A percentile compares a stretch with the other conserved stretches of the same genome.
Evolutionary conservation across 2,888 invertebrate species (phyloP).

Genomic region (Amblyteles armatorius): DNA sequence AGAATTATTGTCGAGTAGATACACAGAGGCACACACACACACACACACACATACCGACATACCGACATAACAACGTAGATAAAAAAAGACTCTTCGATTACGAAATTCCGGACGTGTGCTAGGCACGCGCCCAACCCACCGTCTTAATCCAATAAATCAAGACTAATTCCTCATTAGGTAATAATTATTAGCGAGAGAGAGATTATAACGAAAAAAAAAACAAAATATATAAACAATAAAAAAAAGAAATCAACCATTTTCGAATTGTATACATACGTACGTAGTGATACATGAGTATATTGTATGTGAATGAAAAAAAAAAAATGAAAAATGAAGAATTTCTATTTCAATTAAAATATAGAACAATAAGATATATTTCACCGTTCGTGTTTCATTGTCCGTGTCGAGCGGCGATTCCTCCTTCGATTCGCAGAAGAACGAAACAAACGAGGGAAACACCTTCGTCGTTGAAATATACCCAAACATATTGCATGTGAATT

Average conservation of each 20-base stretch:
- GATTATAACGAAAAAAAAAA: slow-evolving; percentile 29
- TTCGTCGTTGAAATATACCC: background rate
- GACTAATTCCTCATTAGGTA: slow-evolving; percentile 60
- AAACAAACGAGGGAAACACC: background rate
- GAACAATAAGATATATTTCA: slow-evolving; percentile 68
- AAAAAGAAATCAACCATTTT: slow-evolving; percentile 71
- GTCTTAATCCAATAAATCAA: slow-evolving; percentile 58
- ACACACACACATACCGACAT: background rate
- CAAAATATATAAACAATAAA: slow-evolving; percentile 4
- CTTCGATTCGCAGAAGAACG: background rate
- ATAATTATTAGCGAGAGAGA: slow-evolving; percentile 30
- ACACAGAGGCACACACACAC: slow-evolving; percentile 32
- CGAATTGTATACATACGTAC: slow-evolving; percentile 75
- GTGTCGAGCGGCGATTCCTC: background rate
- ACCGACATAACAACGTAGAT: slow-evolving; percentile 1
- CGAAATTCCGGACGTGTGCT: slow-evolving; percentile 37
- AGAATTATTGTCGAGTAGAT: slow-evolving; percentile 39
- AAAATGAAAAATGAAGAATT: slow-evolving; percentile 62
- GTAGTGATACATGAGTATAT: slow-evolving; percentile 50
- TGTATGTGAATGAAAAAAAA: slow-evolving; percentile 48
- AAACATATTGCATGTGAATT: background rate
- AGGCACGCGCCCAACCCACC: slow-evolving; percentile 22
- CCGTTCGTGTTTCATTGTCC: slow-evolving; percentile 29
- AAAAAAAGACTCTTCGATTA: slow-evolving; percentile 45
- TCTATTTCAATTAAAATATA: slow-evolving; percentile 76